These are phyloP conservation scores for Mionectes olivaceus DNA, from an alignment of 2,797 vertebrate genomes.

Conservation along the genomic window DNA sequence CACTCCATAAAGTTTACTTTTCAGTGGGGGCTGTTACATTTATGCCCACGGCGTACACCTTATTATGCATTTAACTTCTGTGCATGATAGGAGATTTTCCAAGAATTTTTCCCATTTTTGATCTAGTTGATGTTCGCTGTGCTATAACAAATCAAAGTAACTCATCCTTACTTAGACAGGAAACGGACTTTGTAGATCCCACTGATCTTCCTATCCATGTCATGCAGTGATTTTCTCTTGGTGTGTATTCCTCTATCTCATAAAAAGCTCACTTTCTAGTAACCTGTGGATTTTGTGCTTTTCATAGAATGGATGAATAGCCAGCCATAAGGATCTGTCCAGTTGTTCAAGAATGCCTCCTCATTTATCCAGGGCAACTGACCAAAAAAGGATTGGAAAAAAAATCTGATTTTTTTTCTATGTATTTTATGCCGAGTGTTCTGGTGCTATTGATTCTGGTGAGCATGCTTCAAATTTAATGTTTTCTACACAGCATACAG, in stretches of 20 bases:
- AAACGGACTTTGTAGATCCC: background rate
- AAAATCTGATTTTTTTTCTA: background rate
- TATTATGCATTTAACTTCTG: background rate
- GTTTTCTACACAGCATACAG: background rate
- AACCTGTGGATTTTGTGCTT: background rate
- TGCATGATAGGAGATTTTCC: background rate
- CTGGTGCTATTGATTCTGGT: background rate
- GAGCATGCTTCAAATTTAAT: background rate
- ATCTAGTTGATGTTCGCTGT: background rate
- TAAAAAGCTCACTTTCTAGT: background rate
- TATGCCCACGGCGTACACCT: background rate
- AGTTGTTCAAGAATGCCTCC: background rate
- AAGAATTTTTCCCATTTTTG: background rate
- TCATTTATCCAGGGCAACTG: background rate
- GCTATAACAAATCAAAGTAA: background rate
- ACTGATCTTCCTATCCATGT: background rate
- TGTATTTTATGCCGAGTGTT: background rate
- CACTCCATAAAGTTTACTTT: background rate
- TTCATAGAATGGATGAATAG: background rate
- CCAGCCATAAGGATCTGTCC: background rate
- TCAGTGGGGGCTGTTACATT: background rate
- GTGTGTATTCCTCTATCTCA: background rate
- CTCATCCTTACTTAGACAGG: background rate
- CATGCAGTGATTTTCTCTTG: background rate
- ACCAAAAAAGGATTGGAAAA: background rate